Conservation (phyloP, 2,113 vertebrate species). For the Patagioenas fasciata region DNA sequence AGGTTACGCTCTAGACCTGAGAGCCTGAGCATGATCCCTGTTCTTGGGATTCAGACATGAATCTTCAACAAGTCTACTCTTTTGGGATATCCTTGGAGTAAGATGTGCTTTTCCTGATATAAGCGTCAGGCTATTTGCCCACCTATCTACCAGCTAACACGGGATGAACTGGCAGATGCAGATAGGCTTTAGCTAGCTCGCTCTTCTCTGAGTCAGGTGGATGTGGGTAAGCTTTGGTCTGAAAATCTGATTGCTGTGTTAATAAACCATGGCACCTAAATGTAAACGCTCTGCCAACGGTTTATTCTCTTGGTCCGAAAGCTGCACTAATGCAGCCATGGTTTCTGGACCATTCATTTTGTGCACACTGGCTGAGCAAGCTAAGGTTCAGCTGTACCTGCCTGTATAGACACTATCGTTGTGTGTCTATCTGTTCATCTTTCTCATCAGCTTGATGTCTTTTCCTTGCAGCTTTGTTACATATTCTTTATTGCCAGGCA, state of each 20-base stretch:
- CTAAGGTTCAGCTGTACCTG: background rate
- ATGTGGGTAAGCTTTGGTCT: conserved; percentile 6
- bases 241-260: background rate
- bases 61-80: background rate
- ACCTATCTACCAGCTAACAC: background rate
- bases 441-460: background rate
- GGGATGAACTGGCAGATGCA: background rate
- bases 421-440: background rate
- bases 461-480: background rate
- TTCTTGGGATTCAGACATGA: background rate
- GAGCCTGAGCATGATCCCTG: background rate
- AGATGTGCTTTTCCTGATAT: background rate
- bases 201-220: background rate
- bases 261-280: background rate
- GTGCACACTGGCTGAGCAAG: background rate
- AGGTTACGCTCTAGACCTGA: background rate
- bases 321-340: background rate
- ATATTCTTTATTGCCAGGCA: background rate
- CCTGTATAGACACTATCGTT: background rate
- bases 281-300: background rate
- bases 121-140: background rate
- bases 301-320: background rate
- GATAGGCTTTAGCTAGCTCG: background rate
- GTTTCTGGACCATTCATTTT: background rate
- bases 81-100: background rate